Base-by-base conservation (phyloP, 2,797 vertebrate genomes). In the Falco rusticolus region DNA sequence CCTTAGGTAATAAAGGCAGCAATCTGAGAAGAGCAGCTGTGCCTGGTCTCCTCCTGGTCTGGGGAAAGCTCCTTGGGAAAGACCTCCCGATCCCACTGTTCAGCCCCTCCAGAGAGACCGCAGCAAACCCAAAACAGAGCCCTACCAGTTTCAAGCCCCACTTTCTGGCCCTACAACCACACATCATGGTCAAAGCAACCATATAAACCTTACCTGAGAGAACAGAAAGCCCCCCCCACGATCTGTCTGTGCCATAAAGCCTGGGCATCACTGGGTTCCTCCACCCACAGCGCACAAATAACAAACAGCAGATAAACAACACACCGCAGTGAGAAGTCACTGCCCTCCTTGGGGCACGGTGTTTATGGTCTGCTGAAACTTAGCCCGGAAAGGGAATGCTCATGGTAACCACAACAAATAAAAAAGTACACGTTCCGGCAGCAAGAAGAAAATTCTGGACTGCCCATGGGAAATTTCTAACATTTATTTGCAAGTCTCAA, bases 401-500 rank as follows among this genome's bases (percentile, higher is more conserved):
- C 25, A 2, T 31, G 48, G 69, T 59, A 54, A 16, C 3, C 13
- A 16, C 47, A 93, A 47, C 65, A 90, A 89, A 89, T 28, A 20
- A 81, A 76, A 84, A 84, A 3, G 3, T 0, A 8, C n/a, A 37
- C 0, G 0, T 59, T 79, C 63, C 18, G 34, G 34, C 66, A 86
- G 66, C 33, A 56, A 57, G 59, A 72, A 56, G 61, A 79, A 82
- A 72, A 74, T 25, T 43, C 41, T 50, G 19, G 50, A 26, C 4
- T 61, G 16, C 8, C 13, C 28, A 3, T 0, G 2, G 54, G 47
- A 81, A 74, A 89, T 72, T 78, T 75, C 54, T 86, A 14, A 37
- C 8, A 2, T 69, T 75, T 78, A 34, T 69, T 89, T 48, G 16
- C 17, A 63, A 56, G 13, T 56, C 18, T 48, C 28, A 82, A 99